Evolutionary conservation across 2,888 invertebrate genomes (phyloP).

Genomic region (Drepanosiphum platanoidis): DNA sequence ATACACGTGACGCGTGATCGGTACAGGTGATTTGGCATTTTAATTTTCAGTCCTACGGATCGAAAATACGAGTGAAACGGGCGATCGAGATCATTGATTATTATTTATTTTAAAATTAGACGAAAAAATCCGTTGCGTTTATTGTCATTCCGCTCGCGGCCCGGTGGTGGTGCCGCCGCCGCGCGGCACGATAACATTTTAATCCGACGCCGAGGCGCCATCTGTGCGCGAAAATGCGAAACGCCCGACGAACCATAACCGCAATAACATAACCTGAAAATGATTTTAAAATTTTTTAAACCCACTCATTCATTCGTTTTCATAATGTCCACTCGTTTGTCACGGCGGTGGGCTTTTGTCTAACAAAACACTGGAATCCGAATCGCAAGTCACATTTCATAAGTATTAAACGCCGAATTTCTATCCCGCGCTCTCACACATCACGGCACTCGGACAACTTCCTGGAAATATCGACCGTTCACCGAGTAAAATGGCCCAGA

Average conservation of each 20-base stretch:
- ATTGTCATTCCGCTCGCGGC: too few relatives aligned
- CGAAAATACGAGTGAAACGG: too few relatives aligned
- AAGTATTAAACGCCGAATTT: not conserved
- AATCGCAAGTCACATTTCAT: not conserved
- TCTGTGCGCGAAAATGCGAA: not conserved
- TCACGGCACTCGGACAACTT: not conserved
- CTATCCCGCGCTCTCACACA: not conserved
- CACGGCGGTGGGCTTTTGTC: not conserved
- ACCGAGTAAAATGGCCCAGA: slow-evolving; percentile 10
- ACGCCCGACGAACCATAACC: slow-evolving; percentile 12
- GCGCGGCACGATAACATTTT: not conserved
- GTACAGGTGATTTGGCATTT: too few relatives aligned
- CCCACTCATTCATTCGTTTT: not conserved
- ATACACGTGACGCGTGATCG: too few relatives aligned
- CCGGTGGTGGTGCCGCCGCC: too few relatives aligned
- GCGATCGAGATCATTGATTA: too few relatives aligned
- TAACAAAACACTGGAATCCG: not conserved
- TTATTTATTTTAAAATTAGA: too few relatives aligned
- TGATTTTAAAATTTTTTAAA: slow-evolving; percentile 33
- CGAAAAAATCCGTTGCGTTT: too few relatives aligned
- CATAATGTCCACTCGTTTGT: slow-evolving; percentile 14
- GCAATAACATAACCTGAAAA: slow-evolving; percentile 50
- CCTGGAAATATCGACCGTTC: not conserved
- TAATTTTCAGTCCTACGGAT: too few relatives aligned
- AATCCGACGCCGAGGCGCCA: not conserved